Evolutionary conservation across 2,797 vertebrate genomes (phyloP).

Genomic region (Pseudotriccus pelzelni): DNA sequence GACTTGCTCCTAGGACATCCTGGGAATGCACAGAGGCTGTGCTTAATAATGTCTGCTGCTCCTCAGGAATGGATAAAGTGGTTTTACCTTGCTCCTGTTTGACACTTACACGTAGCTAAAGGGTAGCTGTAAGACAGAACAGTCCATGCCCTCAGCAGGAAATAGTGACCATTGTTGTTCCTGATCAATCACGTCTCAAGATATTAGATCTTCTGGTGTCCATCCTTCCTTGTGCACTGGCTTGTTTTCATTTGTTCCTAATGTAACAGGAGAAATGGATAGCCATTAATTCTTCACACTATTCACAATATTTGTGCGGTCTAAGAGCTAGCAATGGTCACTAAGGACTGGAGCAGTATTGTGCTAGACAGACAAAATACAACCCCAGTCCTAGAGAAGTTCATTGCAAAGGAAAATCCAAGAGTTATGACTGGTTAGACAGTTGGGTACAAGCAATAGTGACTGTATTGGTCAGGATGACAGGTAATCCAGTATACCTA

Average conservation of each 20-base stretch:
- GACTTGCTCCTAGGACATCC: neutral
- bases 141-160: neutral
- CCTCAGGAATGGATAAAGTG: neutral
- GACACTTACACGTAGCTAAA: neutral
- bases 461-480: neutral
- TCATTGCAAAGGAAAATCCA: neutral
- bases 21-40: neutral
- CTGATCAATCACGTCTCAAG: neutral
- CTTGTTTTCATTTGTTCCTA: neutral
- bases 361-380: neutral
- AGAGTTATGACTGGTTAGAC: neutral
- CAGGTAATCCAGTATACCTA: neutral
- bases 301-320: neutral
- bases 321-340: neutral
- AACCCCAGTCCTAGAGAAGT: neutral
- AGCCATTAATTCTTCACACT: neutral
- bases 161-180: neutral
- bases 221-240: neutral
- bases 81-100: neutral
- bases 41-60: neutral
- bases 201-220: neutral
- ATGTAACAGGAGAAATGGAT: neutral
- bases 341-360: neutral
- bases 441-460: rapidly evolving
- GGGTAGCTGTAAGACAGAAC: neutral